Evolutionary conservation across 1,140 invertebrate species (phyloP).

Genomic region (Choristoneura fumiferana): DNA sequence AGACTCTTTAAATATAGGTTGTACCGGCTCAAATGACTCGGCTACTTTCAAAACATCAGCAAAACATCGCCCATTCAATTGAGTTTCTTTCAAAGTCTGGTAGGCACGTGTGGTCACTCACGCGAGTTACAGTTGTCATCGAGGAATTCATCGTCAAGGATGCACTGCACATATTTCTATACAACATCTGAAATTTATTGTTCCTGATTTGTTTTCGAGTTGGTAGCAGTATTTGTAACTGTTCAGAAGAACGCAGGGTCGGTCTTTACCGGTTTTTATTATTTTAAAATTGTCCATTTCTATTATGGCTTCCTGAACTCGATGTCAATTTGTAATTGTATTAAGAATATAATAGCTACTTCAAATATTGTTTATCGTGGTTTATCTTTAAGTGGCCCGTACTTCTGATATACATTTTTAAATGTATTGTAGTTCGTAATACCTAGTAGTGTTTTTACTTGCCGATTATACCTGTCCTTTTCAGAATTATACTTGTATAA

Average conservation of each 20-base stretch:
- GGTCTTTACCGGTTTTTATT: background rate
- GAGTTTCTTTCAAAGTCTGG: constrained; percentile 1
- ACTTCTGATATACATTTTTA: no score
- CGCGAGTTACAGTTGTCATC: background rate
- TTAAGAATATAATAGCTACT: no score
- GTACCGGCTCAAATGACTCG: background rate
- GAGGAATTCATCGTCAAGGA: background rate
- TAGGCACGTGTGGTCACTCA: background rate
- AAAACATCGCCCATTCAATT: background rate
- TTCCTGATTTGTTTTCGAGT: background rate
- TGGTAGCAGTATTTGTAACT: background rate
- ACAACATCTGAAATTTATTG: background rate
- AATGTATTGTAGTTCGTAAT: no score
- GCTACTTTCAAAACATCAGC: background rate
- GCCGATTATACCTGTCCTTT: no score
- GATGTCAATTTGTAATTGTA: no score
- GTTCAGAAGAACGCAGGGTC: background rate
- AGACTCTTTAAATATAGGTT: constrained; percentile 1
- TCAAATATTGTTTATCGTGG: no score
- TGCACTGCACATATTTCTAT: background rate
- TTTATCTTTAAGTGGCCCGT: no score
- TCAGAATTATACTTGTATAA: no score
- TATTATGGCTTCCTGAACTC: background rate
- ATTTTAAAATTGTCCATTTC: background rate
- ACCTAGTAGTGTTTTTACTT: no score